Evolutionary conservation across 2,113 vertebrate species (phyloP).

Genomic region (Phoenicopterus ruber): DNA sequence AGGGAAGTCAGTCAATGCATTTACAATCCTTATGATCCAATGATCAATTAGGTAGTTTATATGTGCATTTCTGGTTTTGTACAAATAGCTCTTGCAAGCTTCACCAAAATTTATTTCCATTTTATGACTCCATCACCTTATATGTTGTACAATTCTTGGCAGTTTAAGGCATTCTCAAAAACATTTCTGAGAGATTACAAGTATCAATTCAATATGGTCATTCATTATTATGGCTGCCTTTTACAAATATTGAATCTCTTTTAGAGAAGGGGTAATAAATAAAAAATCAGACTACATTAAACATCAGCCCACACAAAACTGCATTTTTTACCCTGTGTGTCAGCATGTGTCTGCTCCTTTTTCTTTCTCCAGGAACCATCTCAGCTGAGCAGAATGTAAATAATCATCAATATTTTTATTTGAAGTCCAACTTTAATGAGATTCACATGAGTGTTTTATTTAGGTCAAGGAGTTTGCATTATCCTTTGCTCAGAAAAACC

Average conservation of each 20-base stretch:
- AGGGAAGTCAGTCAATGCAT: neutral
- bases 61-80: neutral
- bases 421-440: neutral
- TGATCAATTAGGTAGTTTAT: neutral
- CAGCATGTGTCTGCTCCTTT: neutral
- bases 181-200: neutral
- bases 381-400: neutral
- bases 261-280: neutral
- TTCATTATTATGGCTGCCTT: neutral
- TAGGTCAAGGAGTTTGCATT: neutral
- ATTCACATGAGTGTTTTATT: neutral
- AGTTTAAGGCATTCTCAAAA: neutral
- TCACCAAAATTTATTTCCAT: neutral
- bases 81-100: neutral
- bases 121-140: neutral
- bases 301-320: neutral
- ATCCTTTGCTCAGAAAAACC: neutral
- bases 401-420: neutral
- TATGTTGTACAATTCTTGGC: neutral
- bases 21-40: neutral
- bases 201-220: neutral
- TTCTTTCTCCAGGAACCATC: neutral
- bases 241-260: neutral
- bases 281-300: neutral
- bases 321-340: neutral